Conservation (phyloP, 2,797 vertebrate species). For the Mastacembelus armatus region DNA sequence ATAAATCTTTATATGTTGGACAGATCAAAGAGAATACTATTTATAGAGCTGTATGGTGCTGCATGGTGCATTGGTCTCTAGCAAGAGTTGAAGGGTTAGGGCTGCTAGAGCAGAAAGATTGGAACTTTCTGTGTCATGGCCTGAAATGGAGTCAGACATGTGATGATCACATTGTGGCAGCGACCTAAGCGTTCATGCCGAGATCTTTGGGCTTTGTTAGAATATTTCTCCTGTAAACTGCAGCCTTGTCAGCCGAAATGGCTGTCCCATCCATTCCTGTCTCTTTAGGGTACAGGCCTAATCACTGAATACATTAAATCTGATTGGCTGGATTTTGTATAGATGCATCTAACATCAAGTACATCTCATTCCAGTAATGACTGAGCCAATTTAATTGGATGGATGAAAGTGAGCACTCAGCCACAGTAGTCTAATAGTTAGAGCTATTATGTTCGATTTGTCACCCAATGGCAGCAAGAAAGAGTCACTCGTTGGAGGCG, state of each 20-base stretch:
- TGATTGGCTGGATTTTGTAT: conserved; percentile 58
- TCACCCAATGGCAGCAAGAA: conserved; percentile 56
- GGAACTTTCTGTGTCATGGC: conserved; percentile 42
- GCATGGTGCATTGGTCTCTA: conserved; percentile 62
- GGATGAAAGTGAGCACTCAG: conserved; percentile 51
- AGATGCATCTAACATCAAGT: conserved; percentile 53
- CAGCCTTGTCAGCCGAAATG: conserved; percentile 52
- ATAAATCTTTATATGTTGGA: conserved; percentile 57
- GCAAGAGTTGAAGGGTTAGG: conserved; percentile 66
- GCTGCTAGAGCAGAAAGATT: conserved; percentile 58
- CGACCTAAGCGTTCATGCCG: conserved; percentile 20
- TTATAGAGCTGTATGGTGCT: conserved; percentile 50
- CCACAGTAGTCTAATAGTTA: conserved; percentile 33
- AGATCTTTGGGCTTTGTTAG: conserved; percentile 56
- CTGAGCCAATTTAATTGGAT: conserved; percentile 62
- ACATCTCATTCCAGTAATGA: conserved; percentile 50
- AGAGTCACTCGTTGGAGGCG: conserved; percentile 33
- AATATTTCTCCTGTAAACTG: conserved; percentile 38
- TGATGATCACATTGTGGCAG: conserved; percentile 36
- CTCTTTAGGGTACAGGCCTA: conserved; percentile 56
- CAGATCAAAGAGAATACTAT: conserved; percentile 54
- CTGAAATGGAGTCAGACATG: conserved; percentile 45
- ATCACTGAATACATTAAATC: conserved; percentile 68
- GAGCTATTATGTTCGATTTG: conserved; percentile 59
- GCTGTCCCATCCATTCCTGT: conserved; percentile 18